Evolutionary conservation across 2,888 invertebrate genomes (phyloP), one percentile per base, ranked within the genome.

Genomic region (Plebejus anna): DNA sequence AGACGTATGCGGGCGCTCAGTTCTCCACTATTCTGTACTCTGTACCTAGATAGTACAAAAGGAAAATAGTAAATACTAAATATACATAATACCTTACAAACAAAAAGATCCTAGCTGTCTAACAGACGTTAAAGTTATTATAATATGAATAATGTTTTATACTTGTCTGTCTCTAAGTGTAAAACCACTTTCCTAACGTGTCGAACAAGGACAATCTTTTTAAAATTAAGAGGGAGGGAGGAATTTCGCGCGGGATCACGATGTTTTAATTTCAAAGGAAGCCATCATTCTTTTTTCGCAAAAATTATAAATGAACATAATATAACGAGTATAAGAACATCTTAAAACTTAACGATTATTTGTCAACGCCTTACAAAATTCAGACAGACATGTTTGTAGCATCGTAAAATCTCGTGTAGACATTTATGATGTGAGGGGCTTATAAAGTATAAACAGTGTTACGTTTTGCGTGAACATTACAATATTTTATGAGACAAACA

Each of bases 301-400:
- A 72, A 47, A 47, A 47, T 28, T 47, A 28, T 47, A 55, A 73
- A 55, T 11, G 13, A 32, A 66, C 32, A 36, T 32, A 73, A n/a
- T 32, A n/a, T 32, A 55, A 51, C 73, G 28, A 73, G 47, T 55
- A 28, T 55, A 32, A 32, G 1, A 51, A 32, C 28, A 16, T 73
- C 51, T 55, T 73, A 32, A 51, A 42, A 36, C 16, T 72, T 47
- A 47, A 72, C 47, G 71, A 72, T 72, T 71, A 71, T 71, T 72
- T 72, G 71, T 72, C 71, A 72, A 72, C 71, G 11, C 73, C 47
- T 73, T 36, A 36, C 66, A 66, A 66, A 66, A 32, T 73, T 73
- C 51, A 73, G 32, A 70, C 70, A 70, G 42, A 73, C 73, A 51
- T 66, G 11, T 66, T 73, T 51, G 73, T 72, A 72, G 51, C 32